Base-by-base conservation (phyloP, 2,113 vertebrate species). In the Chaenocephalus aceratus region DNA sequence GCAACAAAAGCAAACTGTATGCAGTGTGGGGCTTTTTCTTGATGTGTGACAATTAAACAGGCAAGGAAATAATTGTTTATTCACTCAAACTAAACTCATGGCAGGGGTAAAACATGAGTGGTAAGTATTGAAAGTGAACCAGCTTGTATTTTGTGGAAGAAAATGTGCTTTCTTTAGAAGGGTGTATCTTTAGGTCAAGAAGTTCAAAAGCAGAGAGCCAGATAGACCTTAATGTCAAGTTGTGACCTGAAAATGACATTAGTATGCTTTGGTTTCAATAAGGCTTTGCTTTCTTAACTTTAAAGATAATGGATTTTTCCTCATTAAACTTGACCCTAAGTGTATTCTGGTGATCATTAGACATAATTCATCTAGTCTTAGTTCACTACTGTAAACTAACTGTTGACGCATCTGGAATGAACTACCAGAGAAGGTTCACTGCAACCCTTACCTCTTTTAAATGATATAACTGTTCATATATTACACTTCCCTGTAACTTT, bases 1-100 rank as follows among this genome's bases (percentile, higher is more conserved):
- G 87, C 57, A 46, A 74, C 46, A 74, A 74, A 89, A 68, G 80
- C 73, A 83, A 79, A 86, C 72, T 74, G 77, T 69, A 82, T 69
- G 67, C 71, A 82, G 45, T 61, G 84, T 85, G 73, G 73, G 82
- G 7, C 48, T 72, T 65, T 61, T 69, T 67, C 69, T 83, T 59
- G 12, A 60, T 69, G 54, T 77, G 44, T 72, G 63, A 75, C 69
- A 68, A 83, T 77, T 59, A 77, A 79, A 66, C 36, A 54, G 62
- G 71, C 58, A 65, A 23, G 51, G 15, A 66, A 79, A 64, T 63
- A 36, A 60, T 12, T 66, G n/a, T 68, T 15, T 45, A 5, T 34
- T 49, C 34, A 64, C 15, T 60, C 63, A 74, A n/a, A 62, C 62
- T 46, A 34, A 51, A 73, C 18, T 54, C 1, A 3, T 21, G n/a